Percentiles rank a stretch among this genome's conserved stretches.
Evolutionary conservation across 2,113 vertebrate genomes (phyloP).

Genomic region (Spilogale gracilis): DNA sequence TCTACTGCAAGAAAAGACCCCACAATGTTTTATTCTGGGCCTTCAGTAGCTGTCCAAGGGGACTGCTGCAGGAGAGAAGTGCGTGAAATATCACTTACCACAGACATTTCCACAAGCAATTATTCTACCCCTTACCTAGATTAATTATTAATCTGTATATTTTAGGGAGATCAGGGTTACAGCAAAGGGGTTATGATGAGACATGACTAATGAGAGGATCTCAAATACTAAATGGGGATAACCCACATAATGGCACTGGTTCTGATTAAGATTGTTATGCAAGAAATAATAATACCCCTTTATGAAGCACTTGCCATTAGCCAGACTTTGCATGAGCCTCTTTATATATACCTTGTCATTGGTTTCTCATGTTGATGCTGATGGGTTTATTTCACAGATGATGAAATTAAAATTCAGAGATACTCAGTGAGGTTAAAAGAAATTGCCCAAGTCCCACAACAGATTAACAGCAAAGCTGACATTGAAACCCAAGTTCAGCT

Average conservation of each 20-base stretch:
- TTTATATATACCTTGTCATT: background rate
- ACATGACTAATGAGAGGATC: background rate
- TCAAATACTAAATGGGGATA: background rate
- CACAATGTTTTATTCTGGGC: background rate
- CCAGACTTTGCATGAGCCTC: background rate
- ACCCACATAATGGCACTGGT: background rate
- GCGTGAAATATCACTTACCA: constrained; percentile 11
- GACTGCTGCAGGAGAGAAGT: background rate
- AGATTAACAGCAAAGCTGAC: background rate
- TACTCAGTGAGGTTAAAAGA: background rate
- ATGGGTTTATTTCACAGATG: constrained; percentile 4
- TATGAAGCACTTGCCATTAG: background rate
- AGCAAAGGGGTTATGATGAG: background rate
- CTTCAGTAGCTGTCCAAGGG: background rate
- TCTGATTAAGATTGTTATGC: constrained; percentile 8
- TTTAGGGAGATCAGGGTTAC: constrained; percentile 33
- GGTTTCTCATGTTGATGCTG: background rate
- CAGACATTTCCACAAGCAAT: constrained; percentile 53
- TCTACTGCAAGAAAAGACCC: background rate
- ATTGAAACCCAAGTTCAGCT: background rate
- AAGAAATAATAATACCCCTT: background rate
- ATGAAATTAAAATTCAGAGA: constrained; percentile 42
- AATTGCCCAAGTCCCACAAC: constrained; percentile 13
- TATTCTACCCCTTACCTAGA: background rate
- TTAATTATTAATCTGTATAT: constrained; percentile 47